Conservation (phyloP, 1,140 invertebrate species). For the Halictus rubicundus region DNA sequence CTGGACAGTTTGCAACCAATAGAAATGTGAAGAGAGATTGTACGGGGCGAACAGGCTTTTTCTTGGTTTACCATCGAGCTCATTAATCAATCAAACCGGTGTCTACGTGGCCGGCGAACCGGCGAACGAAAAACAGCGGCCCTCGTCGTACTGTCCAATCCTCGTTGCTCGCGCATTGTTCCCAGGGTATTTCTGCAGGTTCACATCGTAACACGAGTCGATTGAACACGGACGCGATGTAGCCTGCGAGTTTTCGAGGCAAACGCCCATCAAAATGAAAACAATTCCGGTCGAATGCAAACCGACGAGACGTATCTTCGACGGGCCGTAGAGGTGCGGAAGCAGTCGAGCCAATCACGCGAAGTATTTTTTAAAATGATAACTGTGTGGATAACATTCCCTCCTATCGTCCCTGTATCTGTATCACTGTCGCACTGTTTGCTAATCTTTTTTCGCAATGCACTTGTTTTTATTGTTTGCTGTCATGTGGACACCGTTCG, state of each 20-base stretch:
- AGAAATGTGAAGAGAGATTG: no score
- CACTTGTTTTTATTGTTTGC: background rate
- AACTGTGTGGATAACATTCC: background rate
- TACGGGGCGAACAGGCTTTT: no score
- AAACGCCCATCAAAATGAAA: conserved; percentile 41
- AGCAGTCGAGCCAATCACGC: background rate
- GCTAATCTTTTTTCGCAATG: background rate
- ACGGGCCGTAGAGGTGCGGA: background rate
- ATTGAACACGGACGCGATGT: conserved; percentile 28
- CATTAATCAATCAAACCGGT: background rate
- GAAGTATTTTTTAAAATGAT: conserved; percentile 22
- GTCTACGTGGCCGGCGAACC: background rate
- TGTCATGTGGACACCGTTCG: no score
- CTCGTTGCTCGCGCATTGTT: background rate
- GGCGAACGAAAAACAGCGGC: background rate
- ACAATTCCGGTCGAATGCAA: conserved; percentile 27
- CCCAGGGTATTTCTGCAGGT: background rate
- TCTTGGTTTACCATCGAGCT: no score
- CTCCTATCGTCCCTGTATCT: background rate
- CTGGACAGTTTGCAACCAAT: no score
- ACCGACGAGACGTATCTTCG: conserved; percentile 10
- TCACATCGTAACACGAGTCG: conserved; percentile 19
- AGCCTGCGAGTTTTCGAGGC: background rate
- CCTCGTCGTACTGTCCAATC: background rate
- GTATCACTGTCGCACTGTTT: background rate